Evolutionary conservation across 2,113 vertebrate species (phyloP).

Genomic region (Colossoma macropomum): DNA sequence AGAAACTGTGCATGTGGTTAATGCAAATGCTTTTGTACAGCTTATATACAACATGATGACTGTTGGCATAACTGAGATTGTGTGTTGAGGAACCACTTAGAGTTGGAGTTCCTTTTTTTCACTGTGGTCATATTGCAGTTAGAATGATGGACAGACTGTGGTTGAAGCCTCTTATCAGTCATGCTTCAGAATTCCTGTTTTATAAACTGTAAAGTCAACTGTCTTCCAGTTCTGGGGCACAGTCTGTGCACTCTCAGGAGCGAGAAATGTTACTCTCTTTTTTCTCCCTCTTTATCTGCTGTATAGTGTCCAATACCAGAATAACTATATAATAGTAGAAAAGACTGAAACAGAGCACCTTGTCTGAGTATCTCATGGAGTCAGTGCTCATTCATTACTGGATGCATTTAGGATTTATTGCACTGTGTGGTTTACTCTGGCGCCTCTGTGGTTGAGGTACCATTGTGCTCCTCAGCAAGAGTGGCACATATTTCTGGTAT

Average conservation of each 20-base stretch:
- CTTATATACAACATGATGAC: no score
- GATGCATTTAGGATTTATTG: conserved; percentile 45
- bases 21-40: no score
- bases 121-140: conserved; percentile 13
- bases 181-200: conserved; percentile 45
- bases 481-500: neutral
- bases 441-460: conserved; percentile 42
- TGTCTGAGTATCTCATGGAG: neutral
- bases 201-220: conserved; percentile 1
- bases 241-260: neutral
- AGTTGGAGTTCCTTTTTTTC: conserved; percentile 2
- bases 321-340: neutral
- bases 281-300: neutral
- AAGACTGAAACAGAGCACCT: neutral
- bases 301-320: neutral
- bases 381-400: conserved; percentile 10
- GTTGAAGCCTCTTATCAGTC: conserved; percentile 28
- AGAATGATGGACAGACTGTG: conserved; percentile 19
- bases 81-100: neutral
- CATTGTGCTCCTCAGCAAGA: neutral
- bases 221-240: neutral
- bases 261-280: neutral
- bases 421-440: conserved; percentile 45
- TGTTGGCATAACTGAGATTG: neutral
- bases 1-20: no score